These are phyloP conservation scores for Serilophus lunatus DNA, from an alignment of 2,113 vertebrate genomes.

Conservation along the genomic window DNA sequence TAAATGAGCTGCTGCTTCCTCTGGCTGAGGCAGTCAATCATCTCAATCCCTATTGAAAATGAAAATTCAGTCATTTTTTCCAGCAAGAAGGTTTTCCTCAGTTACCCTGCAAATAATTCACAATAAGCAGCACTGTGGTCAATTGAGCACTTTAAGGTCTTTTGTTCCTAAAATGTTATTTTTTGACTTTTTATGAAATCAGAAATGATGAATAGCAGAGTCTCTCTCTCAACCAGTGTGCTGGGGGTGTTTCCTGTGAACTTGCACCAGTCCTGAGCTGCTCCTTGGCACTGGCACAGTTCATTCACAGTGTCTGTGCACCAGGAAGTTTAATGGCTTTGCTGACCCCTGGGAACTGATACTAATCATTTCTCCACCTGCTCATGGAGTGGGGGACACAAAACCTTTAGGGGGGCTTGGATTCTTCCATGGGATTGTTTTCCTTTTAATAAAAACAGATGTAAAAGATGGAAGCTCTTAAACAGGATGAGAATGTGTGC, in stretches of 20 bases:
- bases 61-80: neutral
- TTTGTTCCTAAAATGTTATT: neutral
- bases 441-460: neutral
- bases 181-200: neutral
- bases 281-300: neutral
- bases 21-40: neutral
- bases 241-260: neutral
- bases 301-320: neutral
- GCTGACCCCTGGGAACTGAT: neutral
- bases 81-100: neutral
- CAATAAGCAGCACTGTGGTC: neutral
- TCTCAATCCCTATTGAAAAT: neutral
- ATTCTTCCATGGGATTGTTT: neutral
- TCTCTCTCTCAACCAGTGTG: no score
- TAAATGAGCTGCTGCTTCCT: neutral
- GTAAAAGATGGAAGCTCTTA: neutral
- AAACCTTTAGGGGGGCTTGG: neutral
- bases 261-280: neutral
- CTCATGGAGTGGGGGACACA: neutral
- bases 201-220: neutral
- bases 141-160: neutral
- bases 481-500: neutral
- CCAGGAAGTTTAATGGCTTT: neutral
- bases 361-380: neutral
- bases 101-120: neutral